Conservation (phyloP, 2,113 vertebrate species). For the Rhadina sibilatrix region DNA sequence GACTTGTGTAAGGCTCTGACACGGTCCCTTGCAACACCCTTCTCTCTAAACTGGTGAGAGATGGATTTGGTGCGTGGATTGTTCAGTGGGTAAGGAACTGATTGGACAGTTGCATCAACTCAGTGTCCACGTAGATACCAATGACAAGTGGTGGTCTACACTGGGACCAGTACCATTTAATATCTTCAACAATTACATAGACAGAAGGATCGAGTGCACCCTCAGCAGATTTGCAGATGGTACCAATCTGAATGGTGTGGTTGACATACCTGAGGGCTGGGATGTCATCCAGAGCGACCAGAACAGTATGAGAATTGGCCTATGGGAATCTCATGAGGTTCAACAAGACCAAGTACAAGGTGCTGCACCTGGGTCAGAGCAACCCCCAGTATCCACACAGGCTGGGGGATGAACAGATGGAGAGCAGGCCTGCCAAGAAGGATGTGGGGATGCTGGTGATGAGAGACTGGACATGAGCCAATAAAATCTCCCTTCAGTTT, state of each 20-base stretch:
- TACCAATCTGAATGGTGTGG: background rate
- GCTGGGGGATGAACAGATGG: background rate
- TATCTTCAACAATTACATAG: background rate
- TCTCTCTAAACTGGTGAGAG: background rate
- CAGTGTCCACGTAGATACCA: background rate
- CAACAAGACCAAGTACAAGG: background rate
- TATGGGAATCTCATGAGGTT: background rate
- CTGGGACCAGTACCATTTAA: background rate
- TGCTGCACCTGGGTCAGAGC: background rate
- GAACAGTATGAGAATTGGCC: background rate
- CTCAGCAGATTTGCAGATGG: background rate
- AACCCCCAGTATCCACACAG: background rate
- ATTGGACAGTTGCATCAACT: background rate
- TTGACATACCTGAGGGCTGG: background rate
- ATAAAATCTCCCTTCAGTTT: background rate
- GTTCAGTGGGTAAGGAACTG: background rate
- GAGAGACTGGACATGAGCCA: background rate
- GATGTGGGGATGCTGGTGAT: background rate
- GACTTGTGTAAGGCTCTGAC: background rate
- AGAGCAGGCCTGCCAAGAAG: background rate
- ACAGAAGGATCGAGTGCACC: accelerated
- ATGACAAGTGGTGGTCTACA: background rate
- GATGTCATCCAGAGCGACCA: background rate
- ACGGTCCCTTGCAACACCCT: accelerated
- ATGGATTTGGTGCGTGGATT: background rate